Evolutionary conservation across 1,140 invertebrate species (phyloP), one percentile per base, ranked within the genome.

Genomic region (Lepidostoma basale): DNA sequence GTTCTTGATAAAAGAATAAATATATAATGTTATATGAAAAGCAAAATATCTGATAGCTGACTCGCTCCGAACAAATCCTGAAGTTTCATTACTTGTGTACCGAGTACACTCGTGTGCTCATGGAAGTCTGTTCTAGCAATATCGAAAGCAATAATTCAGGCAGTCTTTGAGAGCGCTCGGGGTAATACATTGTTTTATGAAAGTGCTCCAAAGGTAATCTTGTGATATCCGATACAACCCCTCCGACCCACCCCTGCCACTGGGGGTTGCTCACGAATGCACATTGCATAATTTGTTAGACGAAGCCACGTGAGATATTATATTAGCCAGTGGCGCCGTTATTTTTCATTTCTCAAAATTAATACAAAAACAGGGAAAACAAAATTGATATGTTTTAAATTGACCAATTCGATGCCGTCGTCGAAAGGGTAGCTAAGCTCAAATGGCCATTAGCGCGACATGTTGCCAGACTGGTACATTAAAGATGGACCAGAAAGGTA

Each of bases 161-260:
- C 45, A 16, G 22, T 44, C 54, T 44, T 49, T 36, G 62, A 56
- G 52, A 47, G 56, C 54, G 39, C 44, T 62, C 65, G 62, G 30
- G 30, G 54, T 59, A 65, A 63, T 68, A 71, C 65, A 71, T 71
- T 71, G 69, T 71, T 71, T 71, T 71, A 71, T 71, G 66, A 68
- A 68, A 71, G 65, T 71, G 47, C 69, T 49, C 69, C 65, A 45
- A 67, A 60, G 65, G 69, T 71, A 71, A 68, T 68, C 69, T 66
- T 39, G 14, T 20, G 54, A 39, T 70, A 70, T 70, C 62, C 42
- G 64, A 67, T 67, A 67, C 47, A 40, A 28, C 59, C 22, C 54
- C 23, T 42, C 47, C 23, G 18, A 22, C 52, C 42, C 36, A 30
- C 42, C 26, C 42, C 10, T n/a, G 49, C 30, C 33, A 28, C 28